A percentile compares a stretch with the other conserved stretches of the same genome.
phyloP scores from a whole-genome alignment of 2,797 vertebrate species.

The Acipenser transmontanus region DNA sequence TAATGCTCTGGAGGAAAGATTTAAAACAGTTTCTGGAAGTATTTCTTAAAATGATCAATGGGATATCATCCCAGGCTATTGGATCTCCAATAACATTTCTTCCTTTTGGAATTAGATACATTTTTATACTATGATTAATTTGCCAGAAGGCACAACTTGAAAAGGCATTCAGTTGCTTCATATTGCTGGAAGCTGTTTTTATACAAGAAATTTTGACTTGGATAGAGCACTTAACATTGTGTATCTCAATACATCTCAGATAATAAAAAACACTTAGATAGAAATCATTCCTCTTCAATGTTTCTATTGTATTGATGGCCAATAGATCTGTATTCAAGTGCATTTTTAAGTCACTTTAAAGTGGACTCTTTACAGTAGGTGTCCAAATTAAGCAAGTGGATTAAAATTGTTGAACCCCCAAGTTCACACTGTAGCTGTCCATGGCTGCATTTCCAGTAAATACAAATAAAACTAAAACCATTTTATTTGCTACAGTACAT shows the following conservation, averaged over 20 bases:
- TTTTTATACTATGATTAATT: constrained; percentile 79
- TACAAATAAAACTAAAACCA: no score
- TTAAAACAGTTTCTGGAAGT: constrained; percentile 81
- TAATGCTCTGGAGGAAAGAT: constrained; percentile 73
- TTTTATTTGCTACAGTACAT: no score
- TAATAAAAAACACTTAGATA: constrained; percentile 4
- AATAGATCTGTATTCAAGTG: neutral
- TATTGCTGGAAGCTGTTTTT: constrained; percentile 64
- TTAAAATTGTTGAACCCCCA: no score
- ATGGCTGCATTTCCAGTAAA: no score
- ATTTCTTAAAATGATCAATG: constrained; percentile 82
- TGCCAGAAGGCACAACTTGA: constrained; percentile 66
- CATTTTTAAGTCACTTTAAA: constrained; percentile 1
- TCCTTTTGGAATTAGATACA: constrained; percentile 76
- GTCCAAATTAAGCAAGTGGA: no score
- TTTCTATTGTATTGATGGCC: constrained; percentile 15
- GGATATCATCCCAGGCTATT: constrained; percentile 70
- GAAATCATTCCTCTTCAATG: neutral
- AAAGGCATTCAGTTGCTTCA: constrained; percentile 67
- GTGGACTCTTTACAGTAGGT: constrained; percentile 13
- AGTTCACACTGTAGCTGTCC: no score
- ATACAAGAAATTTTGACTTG: constrained; percentile 39
- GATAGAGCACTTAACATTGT: constrained; percentile 47
- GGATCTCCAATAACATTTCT: constrained; percentile 79
- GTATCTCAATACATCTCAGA: constrained; percentile 46